Evolutionary conservation across 2,113 vertebrate species (phyloP).

Genomic region (Neogobius melanostomus): DNA sequence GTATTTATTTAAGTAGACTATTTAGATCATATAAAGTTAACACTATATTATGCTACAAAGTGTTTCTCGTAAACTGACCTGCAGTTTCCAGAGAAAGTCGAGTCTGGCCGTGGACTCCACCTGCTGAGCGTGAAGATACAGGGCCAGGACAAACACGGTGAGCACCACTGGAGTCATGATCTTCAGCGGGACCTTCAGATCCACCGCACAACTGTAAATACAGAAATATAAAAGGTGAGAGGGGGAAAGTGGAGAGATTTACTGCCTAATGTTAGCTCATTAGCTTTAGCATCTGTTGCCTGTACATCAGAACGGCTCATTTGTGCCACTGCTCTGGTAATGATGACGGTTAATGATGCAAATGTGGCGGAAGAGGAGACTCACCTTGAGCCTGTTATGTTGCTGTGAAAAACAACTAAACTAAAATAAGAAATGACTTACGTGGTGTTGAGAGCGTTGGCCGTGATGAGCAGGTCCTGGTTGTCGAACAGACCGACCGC

Average conservation of each 20-base stretch:
- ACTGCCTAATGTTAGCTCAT: slow-evolving; percentile 32
- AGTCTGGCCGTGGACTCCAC: slow-evolving; percentile 97
- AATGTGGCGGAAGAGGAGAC: slow-evolving; percentile 28
- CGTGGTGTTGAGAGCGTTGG: slow-evolving; percentile 86
- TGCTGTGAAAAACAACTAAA: slow-evolving; percentile 52
- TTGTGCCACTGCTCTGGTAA: slow-evolving; percentile 30
- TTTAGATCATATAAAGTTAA: no score
- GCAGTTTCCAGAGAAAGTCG: slow-evolving; percentile 98
- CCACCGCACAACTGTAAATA: slow-evolving; percentile 74
- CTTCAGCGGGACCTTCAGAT: slow-evolving; percentile 90
- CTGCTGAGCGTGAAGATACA: slow-evolving; percentile 97
- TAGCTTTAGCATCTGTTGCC: slow-evolving; percentile 46
- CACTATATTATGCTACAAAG: no score
- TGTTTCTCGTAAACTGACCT: slow-evolving; percentile 67
- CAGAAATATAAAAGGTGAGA: not conserved
- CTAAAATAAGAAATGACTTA: slow-evolving; percentile 74
- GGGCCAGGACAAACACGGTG: slow-evolving; percentile 93
- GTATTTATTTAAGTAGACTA: no score
- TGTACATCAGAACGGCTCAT: slow-evolving; percentile 31
- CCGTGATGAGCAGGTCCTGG: slow-evolving; percentile 91
- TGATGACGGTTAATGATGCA: slow-evolving; percentile 18
- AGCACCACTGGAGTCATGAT: slow-evolving; percentile 96
- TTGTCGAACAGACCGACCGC: slow-evolving; percentile 92
- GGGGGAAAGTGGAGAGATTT: not conserved
- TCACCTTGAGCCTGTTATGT: slow-evolving; percentile 76